These are phyloP conservation scores for Nomada flava DNA, from an alignment of 2,888 invertebrate species.

Conservation along the genomic window DNA sequence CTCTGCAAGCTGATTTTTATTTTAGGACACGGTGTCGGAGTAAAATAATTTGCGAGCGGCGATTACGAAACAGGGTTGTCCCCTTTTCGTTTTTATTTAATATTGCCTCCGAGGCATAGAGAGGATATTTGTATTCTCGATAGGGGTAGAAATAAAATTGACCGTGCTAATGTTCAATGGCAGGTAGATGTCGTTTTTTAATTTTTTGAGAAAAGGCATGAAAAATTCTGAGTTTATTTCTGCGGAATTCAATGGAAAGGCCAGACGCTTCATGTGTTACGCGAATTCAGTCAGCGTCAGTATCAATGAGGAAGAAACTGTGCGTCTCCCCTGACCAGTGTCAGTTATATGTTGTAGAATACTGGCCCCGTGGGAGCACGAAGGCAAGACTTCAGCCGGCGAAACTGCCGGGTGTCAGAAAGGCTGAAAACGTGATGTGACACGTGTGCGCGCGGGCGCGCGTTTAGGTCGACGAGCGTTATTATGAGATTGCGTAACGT, in stretches of 20 bases:
- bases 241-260: slow-evolving; percentile 59
- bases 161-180: too few species aligned
- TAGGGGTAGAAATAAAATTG: too few species aligned
- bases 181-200: too few species aligned
- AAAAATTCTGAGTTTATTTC: slow-evolving; percentile 33
- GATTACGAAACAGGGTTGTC: too few species aligned
- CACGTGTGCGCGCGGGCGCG: slow-evolving; percentile 50
- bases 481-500: slow-evolving; percentile 59
- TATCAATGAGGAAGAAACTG: slow-evolving; percentile 79
- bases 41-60: too few species aligned
- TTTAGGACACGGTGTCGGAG: not conserved
- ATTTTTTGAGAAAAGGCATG: not conserved
- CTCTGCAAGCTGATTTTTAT: not conserved
- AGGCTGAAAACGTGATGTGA: slow-evolving; percentile 66
- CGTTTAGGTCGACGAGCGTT: slow-evolving; percentile 62
- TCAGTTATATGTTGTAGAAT: slow-evolving; percentile 81
- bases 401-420: slow-evolving; percentile 59
- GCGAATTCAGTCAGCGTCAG: slow-evolving; percentile 75
- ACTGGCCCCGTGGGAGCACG: slow-evolving; percentile 78
- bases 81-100: too few species aligned
- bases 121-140: too few species aligned
- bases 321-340: slow-evolving; percentile 77
- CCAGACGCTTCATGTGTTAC: slow-evolving; percentile 66
- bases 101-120: too few species aligned
- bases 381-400: slow-evolving; percentile 64